Conservation (phyloP, 1,140 invertebrate species). For the Sesamia nonagrioides region DNA sequence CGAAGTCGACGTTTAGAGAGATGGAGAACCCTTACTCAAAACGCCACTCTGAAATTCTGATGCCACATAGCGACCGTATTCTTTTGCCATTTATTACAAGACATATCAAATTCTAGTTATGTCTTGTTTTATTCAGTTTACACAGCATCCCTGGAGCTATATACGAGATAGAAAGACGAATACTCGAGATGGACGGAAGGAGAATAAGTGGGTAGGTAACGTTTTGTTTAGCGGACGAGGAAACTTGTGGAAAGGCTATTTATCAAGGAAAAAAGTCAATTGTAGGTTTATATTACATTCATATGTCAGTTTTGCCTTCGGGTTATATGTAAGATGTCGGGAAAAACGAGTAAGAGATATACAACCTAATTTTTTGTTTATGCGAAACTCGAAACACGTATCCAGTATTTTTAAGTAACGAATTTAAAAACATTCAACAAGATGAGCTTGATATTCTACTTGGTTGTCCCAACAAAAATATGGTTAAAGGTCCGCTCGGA, state of each 20-base stretch:
- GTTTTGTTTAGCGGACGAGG: not conserved
- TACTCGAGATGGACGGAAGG: not conserved
- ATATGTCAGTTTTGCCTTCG: not conserved
- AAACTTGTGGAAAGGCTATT: not conserved
- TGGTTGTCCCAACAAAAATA: too few relatives aligned
- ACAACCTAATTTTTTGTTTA: too few relatives aligned
- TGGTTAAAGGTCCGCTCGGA: too few relatives aligned
- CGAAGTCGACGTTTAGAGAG: too few relatives aligned
- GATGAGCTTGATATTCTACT: too few relatives aligned
- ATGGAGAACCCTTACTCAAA: not conserved
- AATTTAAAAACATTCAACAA: too few relatives aligned
- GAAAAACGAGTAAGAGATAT: not conserved
- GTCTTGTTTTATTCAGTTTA: not conserved
- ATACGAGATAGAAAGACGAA: not conserved
- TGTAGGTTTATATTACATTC: not conserved
- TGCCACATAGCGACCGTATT: not conserved
- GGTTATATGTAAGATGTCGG: not conserved
- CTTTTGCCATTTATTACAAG: not conserved
- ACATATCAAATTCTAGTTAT: not conserved
- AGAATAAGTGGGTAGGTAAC: not conserved
- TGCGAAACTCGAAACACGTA: too few relatives aligned
- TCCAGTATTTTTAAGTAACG: too few relatives aligned
- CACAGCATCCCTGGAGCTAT: not conserved
- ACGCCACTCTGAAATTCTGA: not conserved
- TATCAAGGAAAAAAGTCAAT: conserved; percentile 1